Evolutionary conservation across 2,113 vertebrate genomes (phyloP).

Genomic region (Corythaeola cristata): DNA sequence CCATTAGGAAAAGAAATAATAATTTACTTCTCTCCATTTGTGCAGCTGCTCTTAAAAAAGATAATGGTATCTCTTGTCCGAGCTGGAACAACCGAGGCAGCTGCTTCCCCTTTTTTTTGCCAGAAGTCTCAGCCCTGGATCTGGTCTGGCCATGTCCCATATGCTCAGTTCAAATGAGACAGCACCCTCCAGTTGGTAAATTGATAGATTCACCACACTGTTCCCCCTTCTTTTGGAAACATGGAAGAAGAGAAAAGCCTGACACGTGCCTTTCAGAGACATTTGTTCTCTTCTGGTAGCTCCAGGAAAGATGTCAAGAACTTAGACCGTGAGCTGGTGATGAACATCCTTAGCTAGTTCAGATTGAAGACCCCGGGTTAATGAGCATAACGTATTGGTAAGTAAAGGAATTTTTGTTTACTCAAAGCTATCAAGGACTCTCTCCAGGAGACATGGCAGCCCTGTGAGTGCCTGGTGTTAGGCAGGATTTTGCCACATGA

Average conservation of each 20-base stretch:
- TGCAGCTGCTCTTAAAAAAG: background rate
- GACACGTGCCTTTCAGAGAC: background rate
- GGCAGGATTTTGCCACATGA: background rate
- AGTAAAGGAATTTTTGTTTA: background rate
- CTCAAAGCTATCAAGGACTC: background rate
- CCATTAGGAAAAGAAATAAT: background rate
- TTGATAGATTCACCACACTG: background rate
- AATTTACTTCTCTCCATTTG: background rate
- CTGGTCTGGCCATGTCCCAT: background rate
- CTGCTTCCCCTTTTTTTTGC: background rate
- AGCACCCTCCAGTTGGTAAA: background rate
- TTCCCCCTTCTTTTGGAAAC: background rate
- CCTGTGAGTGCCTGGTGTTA: no score
- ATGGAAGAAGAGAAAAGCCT: background rate
- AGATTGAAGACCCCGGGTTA: background rate
- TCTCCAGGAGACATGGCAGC: accelerated
- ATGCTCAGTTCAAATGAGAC: background rate
- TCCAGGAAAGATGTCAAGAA: background rate
- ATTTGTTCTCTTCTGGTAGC: background rate
- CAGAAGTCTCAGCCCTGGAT: background rate
- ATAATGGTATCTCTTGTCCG: background rate
- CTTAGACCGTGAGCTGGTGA: background rate
- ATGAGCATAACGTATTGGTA: background rate
- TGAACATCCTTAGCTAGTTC: background rate
- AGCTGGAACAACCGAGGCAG: background rate